A percentile compares a stretch with the other conserved stretches of the same genome.
Evolutionary conservation across 2,888 invertebrate species (phyloP).

Genomic region (Drosophila austrosaltans): DNA sequence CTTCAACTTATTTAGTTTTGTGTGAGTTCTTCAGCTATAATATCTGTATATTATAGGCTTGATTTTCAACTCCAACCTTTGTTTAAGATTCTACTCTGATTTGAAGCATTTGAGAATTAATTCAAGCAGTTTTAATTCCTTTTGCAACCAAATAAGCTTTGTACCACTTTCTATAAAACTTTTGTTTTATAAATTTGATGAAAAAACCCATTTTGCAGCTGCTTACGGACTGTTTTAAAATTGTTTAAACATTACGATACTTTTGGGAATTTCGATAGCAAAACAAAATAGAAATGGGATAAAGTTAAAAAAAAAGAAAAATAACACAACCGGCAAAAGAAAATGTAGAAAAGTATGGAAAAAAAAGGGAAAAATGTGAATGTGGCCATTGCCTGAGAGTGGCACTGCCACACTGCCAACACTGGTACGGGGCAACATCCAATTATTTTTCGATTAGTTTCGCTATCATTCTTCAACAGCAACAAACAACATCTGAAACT

Average conservation of each 20-base stretch:
- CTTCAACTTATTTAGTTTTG: neutral
- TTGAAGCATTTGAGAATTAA: neutral
- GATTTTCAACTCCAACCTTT: too few relatives aligned
- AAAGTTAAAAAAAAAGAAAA: constrained; percentile 28
- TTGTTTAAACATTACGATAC: constrained; percentile 81
- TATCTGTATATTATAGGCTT: too few relatives aligned
- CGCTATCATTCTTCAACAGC: constrained; percentile 81
- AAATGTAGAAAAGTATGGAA: constrained; percentile 37
- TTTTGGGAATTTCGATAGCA: constrained; percentile 76
- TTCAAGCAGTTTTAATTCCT: neutral
- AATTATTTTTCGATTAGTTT: constrained; percentile 83
- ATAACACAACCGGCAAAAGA: constrained; percentile 12
- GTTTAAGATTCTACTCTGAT: too few relatives aligned
- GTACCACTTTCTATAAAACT: neutral
- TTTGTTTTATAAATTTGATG: constrained; percentile 1
- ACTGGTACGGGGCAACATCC: constrained; percentile 64
- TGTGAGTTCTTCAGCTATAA: too few relatives aligned
- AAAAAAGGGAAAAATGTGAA: constrained; percentile 48
- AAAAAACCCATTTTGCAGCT: constrained; percentile 49
- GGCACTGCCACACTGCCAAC: too few relatives aligned
- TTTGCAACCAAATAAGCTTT: neutral
- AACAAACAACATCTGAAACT: constrained; percentile 59
- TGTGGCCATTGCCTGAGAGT: constrained; percentile 26
- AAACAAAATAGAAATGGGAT: constrained; percentile 36
- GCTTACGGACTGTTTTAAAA: constrained; percentile 64